Percentiles rank a stretch among this genome's conserved stretches.
Evolutionary conservation across 2,113 vertebrate genomes (phyloP).

Genomic region (Mandrillus leucophaeus): DNA sequence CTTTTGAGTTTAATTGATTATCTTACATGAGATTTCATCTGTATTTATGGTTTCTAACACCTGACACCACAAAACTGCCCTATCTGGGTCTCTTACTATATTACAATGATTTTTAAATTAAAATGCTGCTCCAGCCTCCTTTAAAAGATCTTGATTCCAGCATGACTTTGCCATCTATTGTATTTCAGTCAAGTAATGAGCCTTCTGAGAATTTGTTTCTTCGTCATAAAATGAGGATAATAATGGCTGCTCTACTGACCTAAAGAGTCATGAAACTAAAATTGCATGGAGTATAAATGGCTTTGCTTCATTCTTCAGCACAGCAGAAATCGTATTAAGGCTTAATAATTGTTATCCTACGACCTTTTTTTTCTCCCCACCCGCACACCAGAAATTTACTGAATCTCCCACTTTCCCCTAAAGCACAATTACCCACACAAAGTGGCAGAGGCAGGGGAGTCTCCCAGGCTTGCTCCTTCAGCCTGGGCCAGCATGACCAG

Average conservation of each 20-base stretch:
- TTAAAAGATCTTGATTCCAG: neutral
- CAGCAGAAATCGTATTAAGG: neutral
- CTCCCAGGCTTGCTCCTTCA: neutral
- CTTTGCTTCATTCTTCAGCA: neutral
- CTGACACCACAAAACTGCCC: neutral
- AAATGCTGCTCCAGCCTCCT: neutral
- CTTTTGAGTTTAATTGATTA: neutral
- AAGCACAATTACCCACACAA: neutral
- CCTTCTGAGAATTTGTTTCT: neutral
- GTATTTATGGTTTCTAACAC: neutral
- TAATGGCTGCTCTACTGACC: neutral
- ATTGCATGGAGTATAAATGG: neutral
- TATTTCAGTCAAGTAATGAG: neutral
- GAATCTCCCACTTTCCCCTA: neutral
- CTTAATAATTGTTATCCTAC: neutral
- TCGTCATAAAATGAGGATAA: neutral
- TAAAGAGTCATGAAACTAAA: neutral
- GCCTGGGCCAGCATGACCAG: neutral
- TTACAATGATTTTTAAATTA: neutral
- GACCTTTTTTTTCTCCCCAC: neutral
- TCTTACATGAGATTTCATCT: neutral
- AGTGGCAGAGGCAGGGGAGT: neutral
- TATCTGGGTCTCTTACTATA: neutral
- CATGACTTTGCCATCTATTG: neutral
- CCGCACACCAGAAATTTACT: conserved; percentile 77